Evolutionary conservation across 1,140 invertebrate genomes (phyloP), one percentile per base, ranked within the genome.

Genomic region (Camponotus vicinus): DNA sequence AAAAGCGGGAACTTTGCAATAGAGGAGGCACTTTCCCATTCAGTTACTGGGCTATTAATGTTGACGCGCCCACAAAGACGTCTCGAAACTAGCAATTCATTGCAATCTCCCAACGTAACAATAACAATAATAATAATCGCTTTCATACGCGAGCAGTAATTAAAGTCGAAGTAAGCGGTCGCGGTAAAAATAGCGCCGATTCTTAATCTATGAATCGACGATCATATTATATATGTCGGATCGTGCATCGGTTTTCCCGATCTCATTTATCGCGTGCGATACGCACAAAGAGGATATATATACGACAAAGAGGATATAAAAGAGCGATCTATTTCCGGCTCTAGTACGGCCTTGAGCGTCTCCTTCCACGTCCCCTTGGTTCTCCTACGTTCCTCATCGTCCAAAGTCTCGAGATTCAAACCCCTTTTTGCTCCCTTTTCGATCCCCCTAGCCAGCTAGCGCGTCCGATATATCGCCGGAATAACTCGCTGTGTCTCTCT

Each of bases 271-370:
- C 34, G 3, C 27, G 59, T 32, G 32, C 32, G 45, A 69, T 52
- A 7, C 55, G 55, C 45, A 55, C 64, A 55, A 70, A 80, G 45
- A 79, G 45, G 34, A 49, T 49, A 32, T 34, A 18, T 32, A 49
- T 80, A 18, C 27, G 37, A 52, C 15, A 73, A 55, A 75, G 57
- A 83, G 70, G 42, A 18, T 61, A 42, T 45, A 73, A 73, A 73
- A 75, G 79, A 83, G 18, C 55, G 9, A 83, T 83, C 79, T 83
- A 83, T 83, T 83, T 83, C 79, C 67, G 79, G 73, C 79, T 73
- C 52, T 75, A 83, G 32, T 42, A 37, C 79, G 79, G 69, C 79
- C 79, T 83, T 83, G 79, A 82, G 42, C 61, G n/a, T 64, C 8
- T 57, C 67, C 77, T 55, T 79, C 42, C 18, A 66, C 59, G 42